phyloP scores from a whole-genome alignment of 2,888 invertebrate genomes.

The Lampropteryx suffumata region DNA sequence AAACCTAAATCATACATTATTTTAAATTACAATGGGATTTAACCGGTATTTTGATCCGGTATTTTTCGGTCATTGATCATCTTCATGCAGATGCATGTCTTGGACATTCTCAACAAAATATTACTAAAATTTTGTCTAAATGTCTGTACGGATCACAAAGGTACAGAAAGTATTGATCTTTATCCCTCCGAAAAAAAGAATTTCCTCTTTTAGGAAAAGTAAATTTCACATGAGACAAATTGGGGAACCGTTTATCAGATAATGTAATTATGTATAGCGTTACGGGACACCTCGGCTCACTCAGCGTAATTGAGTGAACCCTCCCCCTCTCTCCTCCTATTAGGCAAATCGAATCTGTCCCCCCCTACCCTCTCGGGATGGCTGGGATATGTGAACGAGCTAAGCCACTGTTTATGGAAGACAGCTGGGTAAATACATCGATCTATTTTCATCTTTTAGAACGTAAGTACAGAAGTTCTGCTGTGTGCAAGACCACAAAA shows the following conservation, averaged over 20 bases:
- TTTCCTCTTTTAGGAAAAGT: conserved; percentile 12
- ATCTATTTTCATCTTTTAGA: too few relatives aligned
- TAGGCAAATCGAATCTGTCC: conserved; percentile 81
- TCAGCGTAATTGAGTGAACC: conserved; percentile 75
- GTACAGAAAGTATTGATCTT: not conserved
- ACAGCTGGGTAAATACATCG: conserved; percentile 3
- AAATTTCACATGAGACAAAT: conserved; percentile 35
- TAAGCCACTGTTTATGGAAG: not conserved
- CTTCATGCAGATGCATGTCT: too few relatives aligned
- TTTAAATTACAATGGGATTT: too few relatives aligned
- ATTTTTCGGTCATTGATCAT: too few relatives aligned
- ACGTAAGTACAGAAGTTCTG: too few relatives aligned
- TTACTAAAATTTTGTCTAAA: too few relatives aligned
- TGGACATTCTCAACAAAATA: too few relatives aligned
- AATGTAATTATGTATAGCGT: conserved; percentile 79
- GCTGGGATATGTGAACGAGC: conserved; percentile 32
- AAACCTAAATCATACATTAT: too few relatives aligned
- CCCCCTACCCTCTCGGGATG: conserved; percentile 38
- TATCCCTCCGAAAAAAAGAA: not conserved
- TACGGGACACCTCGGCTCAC: conserved; percentile 74
- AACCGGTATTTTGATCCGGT: too few relatives aligned
- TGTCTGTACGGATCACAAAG: not conserved
- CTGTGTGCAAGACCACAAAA: too few relatives aligned
- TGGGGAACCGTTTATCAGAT: conserved; percentile 69
- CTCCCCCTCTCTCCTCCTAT: conserved; percentile 64